Evolutionary conservation across 2,797 vertebrate genomes (phyloP).

Genomic region (Parambassis ranga): DNA sequence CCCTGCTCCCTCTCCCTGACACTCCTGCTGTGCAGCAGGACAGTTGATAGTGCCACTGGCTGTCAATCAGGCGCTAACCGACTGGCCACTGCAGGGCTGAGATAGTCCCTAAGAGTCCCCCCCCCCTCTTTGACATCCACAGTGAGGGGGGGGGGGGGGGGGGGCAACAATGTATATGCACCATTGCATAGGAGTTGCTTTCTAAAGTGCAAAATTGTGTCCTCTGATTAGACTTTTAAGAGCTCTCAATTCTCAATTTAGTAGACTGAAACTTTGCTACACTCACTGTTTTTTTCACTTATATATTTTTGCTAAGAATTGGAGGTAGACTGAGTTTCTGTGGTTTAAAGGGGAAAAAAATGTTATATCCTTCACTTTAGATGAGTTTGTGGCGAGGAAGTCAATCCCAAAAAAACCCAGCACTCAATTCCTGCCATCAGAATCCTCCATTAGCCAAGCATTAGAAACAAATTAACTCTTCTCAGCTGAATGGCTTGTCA

Average conservation of each 20-base stretch:
- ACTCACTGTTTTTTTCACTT: slow-evolving; percentile 40
- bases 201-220: slow-evolving; percentile 22
- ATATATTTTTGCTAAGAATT: slow-evolving; percentile 24
- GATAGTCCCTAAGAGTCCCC: slow-evolving; percentile 71
- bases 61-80: slow-evolving; percentile 78
- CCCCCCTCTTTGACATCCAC: slow-evolving; percentile 51
- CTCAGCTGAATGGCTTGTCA: slow-evolving; percentile 79
- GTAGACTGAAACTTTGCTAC: slow-evolving; percentile 31
- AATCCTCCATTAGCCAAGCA: slow-evolving; percentile 82
- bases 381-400: slow-evolving; percentile 55
- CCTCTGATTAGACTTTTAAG: slow-evolving; percentile 34
- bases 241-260: slow-evolving; percentile 27
- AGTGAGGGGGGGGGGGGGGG: too few relatives aligned
- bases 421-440: slow-evolving; percentile 72
- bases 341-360: slow-evolving; percentile 30
- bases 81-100: slow-evolving; percentile 74
- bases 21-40: slow-evolving; percentile 72
- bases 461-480: slow-evolving; percentile 84
- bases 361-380: slow-evolving; percentile 56
- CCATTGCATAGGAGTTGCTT: slow-evolving; percentile 27
- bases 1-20: slow-evolving; percentile 50
- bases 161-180: slow-evolving; percentile 48
- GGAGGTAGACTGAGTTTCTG: slow-evolving; percentile 39
- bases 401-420: slow-evolving; percentile 64
- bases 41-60: slow-evolving; percentile 80